phyloP scores from a whole-genome alignment of 2,113 vertebrate genomes.

The Brevimyrus niger region DNA sequence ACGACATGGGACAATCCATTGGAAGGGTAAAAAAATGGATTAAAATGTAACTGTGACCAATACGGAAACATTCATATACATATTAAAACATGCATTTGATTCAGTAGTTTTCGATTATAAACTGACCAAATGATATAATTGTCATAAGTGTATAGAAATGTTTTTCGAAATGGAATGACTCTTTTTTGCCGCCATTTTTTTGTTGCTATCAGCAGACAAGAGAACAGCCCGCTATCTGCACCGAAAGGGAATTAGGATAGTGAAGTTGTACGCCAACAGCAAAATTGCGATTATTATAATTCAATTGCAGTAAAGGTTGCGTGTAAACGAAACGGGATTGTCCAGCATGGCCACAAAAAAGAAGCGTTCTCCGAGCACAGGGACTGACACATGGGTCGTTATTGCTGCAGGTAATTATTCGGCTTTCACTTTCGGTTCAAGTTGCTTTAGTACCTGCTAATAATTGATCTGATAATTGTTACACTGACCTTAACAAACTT shows the following conservation, averaged over 20 bases:
- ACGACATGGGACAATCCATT: background rate
- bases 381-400: slow-evolving; percentile 58
- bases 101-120: background rate
- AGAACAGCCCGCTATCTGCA: background rate
- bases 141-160: background rate
- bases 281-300: background rate
- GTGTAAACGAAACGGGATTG: background rate
- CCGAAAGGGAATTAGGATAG: background rate
- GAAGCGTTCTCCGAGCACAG: slow-evolving; percentile 45
- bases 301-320: background rate
- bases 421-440: background rate
- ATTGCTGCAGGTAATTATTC: slow-evolving; percentile 49
- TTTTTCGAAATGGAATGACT: background rate
- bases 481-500: background rate
- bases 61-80: background rate
- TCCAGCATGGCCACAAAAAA: slow-evolving; percentile 55
- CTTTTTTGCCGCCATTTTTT: slow-evolving; percentile 36
- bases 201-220: background rate
- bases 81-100: background rate
- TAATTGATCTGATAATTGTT: background rate
- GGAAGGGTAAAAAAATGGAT: background rate
- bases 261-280: background rate
- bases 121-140: background rate
- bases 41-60: background rate
- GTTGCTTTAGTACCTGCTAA: background rate